Percentiles rank a stretch among this genome's conserved stretches.
Evolutionary conservation across 2,888 invertebrate species (phyloP).

Genomic region (Heliconius ethilla): DNA sequence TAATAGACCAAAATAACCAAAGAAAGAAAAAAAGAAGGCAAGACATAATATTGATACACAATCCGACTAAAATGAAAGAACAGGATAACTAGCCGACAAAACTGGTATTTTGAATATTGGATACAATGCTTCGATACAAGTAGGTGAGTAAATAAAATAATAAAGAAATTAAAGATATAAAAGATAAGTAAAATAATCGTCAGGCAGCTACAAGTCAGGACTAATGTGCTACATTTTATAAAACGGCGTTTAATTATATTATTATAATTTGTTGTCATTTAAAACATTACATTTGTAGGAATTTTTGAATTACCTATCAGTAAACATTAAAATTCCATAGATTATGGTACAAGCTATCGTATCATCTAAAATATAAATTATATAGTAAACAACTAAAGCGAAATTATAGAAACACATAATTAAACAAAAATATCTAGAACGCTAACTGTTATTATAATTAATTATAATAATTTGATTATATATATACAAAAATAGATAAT

Average conservation of each 20-base stretch:
- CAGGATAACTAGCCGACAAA: slow-evolving; percentile 41
- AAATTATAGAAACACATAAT: slow-evolving; percentile 33
- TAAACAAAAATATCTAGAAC: slow-evolving; percentile 31
- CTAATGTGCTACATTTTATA: slow-evolving; percentile 54
- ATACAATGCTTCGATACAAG: slow-evolving; percentile 50
- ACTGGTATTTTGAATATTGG: slow-evolving; percentile 51
- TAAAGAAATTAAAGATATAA: neutral
- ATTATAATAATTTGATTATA: slow-evolving; percentile 30
- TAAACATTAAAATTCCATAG: slow-evolving; percentile 16
- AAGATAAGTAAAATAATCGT: slow-evolving; percentile 62
- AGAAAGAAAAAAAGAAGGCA: neutral
- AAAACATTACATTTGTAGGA: slow-evolving; percentile 40
- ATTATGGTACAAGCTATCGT: slow-evolving; percentile 50
- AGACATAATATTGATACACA: neutral
- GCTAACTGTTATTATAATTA: slow-evolving; percentile 14
- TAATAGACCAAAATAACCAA: slow-evolving; percentile 34
- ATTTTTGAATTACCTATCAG: slow-evolving; percentile 10
- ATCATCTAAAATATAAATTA: slow-evolving; percentile 46
- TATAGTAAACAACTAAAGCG: slow-evolving; percentile 51
- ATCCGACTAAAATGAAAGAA: neutral
- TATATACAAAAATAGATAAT: slow-evolving; percentile 24
- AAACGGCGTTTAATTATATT: slow-evolving; percentile 37
- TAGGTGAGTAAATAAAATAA: neutral
- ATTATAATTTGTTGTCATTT: slow-evolving; percentile 37
- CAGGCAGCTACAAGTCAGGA: slow-evolving; percentile 62